Base-by-base conservation (phyloP, 1,140 invertebrate genomes). In the Chrysoperla carnea region DNA sequence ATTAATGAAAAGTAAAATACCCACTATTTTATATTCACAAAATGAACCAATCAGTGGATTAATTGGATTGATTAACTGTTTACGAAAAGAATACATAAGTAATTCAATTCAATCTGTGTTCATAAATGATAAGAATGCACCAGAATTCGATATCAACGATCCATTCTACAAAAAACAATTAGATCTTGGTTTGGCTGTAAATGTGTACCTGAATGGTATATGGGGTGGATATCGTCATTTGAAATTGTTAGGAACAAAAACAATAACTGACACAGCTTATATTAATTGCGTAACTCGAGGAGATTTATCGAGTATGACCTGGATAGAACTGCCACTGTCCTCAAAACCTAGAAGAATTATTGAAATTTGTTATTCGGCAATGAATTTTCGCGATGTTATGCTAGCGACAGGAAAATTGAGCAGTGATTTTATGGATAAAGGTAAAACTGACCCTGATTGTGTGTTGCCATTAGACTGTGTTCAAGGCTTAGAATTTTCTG, bases 341-440 rank as follows among this genome's bases (percentile, higher is more conserved):
- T 2, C 17, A 23, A 23, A 23, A 5, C 17, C 17, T 3, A 23
- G 5, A 23, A 23, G 17, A 23, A 23, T 23, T 23, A 23, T 23
- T 23, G 17, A 23, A 23, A 62, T 78, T 6, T 69, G 75, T 28
- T 84, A 78, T 50, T 56, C 78, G 0, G 66, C 81, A 0, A 48
- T 85, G 1, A 87, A 86, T 54, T 85, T 85, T 64, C 70, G 75
- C 50, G 83, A 87, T 58, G 56, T 87, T 0, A 85, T 87, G 82
- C 64, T 78, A 0, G 74, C 80, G 0, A 80, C 76, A 4, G 83
- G 80, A 9, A 78, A 80, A 49, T 61, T 89, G 1, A 68, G 72
- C 13, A 57, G 66, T 0, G 80, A 84, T 52, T 60, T 75, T 0
- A 56, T 64, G 14, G 67, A 67, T 2, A 61, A 58, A 15, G 67